Base-by-base conservation (phyloP, 2,888 invertebrate genomes). In the Parasteatoda lunata region DNA sequence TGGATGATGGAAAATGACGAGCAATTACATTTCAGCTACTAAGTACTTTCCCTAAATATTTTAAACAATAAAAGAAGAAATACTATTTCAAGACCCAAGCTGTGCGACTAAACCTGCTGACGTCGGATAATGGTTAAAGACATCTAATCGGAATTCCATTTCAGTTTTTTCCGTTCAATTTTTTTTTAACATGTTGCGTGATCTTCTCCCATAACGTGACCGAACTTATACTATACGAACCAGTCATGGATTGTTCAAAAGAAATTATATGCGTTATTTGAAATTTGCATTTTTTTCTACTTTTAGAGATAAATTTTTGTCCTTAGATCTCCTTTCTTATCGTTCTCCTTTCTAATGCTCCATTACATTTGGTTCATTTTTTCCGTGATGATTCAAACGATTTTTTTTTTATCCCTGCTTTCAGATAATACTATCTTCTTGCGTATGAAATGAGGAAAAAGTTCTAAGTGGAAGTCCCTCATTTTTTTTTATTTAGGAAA, bases 231-330 rank as follows among this genome's bases (percentile, higher is more conserved):
- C 66, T 66, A 66, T 66, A 66, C 15, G 59, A 9, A 59, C 59
- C n/a, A 7, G 3, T 13, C 59, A 59, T 13, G 59, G 59, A 73
- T 66, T 52, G 49, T 52, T 68, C 73, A 52, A 15, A 30, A 69
- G 59, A 81, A 75, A 81, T 76, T 81, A 81, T 75, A 59, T 59
- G 69, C 75, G 54, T 69, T 59, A 66, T 81, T 81, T 54, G 66
- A 81, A 81, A 75, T 81, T 81, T 81, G 72, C 73, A 75, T 81
- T 81, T 81, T 75, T 75, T 75, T 75, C 69, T 51, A 72, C 80
- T 80, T 52, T 49, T 15, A 52, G 47, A 65, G 47, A 73, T 52
- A 73, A 65, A 72, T 49, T 72, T 73, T 51, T 30, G 30, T 64
- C 15, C 47, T 30, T 71, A 15, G 15, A 8, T 51, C 13, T 52